Percentiles rank a stretch among this genome's conserved stretches.
These are phyloP conservation scores for Antennarius striatus DNA, from an alignment of 2,113 vertebrate genomes.

Conservation along the genomic window DNA sequence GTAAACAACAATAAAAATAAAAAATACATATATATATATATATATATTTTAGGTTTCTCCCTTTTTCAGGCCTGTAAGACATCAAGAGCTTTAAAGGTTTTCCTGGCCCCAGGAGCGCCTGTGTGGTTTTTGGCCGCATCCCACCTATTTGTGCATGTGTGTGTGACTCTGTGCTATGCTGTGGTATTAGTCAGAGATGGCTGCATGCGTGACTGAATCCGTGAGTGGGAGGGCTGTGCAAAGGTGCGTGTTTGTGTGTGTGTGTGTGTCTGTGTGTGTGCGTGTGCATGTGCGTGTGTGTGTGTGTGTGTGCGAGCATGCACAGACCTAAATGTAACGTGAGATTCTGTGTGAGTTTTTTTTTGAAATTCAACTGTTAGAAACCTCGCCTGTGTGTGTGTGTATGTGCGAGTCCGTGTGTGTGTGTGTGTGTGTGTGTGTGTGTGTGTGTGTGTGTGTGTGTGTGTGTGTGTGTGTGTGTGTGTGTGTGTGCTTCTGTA, in stretches of 20 bases:
- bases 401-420: background rate
- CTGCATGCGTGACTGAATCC: constrained; percentile 68
- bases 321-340: constrained; percentile 52
- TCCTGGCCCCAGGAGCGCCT: constrained; percentile 45
- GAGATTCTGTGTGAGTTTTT: constrained; percentile 50
- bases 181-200: constrained; percentile 62
- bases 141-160: constrained; percentile 32
- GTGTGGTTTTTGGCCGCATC: constrained; percentile 52
- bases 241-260: constrained; percentile 15
- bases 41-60: constrained; percentile 55
- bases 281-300: constrained; percentile 23
- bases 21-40: constrained; percentile 62
- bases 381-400: constrained; percentile 43
- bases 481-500: constrained; percentile 41
- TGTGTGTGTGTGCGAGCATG: constrained; percentile 31
- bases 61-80: constrained; percentile 54
- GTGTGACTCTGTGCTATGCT: constrained; percentile 23
- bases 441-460: constrained; percentile 27
- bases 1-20: constrained; percentile 65
- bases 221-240: constrained; percentile 50
- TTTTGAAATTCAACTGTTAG: constrained; percentile 53
- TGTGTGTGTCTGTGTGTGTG: constrained; percentile 27
- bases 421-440: constrained; percentile 46
- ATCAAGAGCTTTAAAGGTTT: constrained; percentile 66
- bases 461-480: constrained; percentile 46